Percentiles rank a stretch among this genome's conserved stretches.
Evolutionary conservation across 2,888 invertebrate species (phyloP).

Genomic region (Ligdia adustata): DNA sequence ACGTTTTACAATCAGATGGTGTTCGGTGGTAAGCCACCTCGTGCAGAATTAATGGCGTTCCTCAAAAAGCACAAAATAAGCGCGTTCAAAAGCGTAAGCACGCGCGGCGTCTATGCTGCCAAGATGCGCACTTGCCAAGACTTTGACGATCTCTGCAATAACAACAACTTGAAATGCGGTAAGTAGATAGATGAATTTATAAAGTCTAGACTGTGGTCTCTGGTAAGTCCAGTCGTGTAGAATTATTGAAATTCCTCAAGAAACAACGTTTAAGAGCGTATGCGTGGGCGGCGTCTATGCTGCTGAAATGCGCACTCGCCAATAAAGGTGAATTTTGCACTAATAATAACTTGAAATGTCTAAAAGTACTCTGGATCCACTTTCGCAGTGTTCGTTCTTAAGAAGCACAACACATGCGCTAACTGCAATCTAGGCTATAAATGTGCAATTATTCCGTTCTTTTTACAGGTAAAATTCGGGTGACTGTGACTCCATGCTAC

Average conservation of each 20-base stretch:
- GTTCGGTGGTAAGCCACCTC: constrained; percentile 46
- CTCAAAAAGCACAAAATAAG: constrained; percentile 33
- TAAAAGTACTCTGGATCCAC: too few relatives aligned
- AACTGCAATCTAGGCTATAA: too few relatives aligned
- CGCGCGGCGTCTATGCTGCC: constrained; percentile 12
- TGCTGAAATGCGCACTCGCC: too few relatives aligned
- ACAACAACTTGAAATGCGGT: constrained; percentile 26
- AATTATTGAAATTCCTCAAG: too few relatives aligned
- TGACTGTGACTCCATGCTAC: constrained; percentile 57
- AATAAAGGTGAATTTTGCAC: too few relatives aligned
- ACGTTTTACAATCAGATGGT: constrained; percentile 45
- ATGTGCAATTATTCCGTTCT: constrained; percentile 4
- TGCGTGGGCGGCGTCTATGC: too few relatives aligned
- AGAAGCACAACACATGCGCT: too few relatives aligned
- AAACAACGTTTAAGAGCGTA: too few relatives aligned
- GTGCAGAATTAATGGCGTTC: constrained; percentile 50
- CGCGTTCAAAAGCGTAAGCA: constrained; percentile 13
- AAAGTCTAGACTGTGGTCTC: too few relatives aligned
- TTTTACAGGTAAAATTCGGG: constrained; percentile 55
- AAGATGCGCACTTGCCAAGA: constrained; percentile 20
- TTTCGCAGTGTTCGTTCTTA: too few relatives aligned
- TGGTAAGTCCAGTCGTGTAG: too few relatives aligned
- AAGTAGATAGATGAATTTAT: constrained; percentile 10
- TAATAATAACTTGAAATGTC: too few relatives aligned
- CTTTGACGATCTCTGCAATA: constrained; percentile 18